These are phyloP conservation scores for Hydroisotoma schaefferi DNA, from an alignment of 2,888 invertebrate genomes.

Conservation along the genomic window DNA sequence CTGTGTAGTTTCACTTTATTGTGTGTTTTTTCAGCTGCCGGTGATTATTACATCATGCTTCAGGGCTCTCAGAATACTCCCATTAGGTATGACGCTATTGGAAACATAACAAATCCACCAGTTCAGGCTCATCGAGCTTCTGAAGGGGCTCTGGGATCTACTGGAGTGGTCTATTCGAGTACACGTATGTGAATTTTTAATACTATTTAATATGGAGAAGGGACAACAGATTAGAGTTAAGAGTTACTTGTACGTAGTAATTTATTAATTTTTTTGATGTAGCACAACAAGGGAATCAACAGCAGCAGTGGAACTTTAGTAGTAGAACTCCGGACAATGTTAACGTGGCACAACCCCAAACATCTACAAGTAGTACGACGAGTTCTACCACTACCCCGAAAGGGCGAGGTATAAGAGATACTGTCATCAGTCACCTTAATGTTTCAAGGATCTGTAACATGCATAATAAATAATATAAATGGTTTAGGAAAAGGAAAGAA, in stretches of 20 bases:
- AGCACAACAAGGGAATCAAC: slow-evolving; percentile 3
- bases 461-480: neutral
- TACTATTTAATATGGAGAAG: neutral
- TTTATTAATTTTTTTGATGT: slow-evolving; percentile 4
- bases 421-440: no score
- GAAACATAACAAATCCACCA: slow-evolving; percentile 36
- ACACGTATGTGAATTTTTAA: slow-evolving; percentile 22
- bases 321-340: slow-evolving; percentile 26
- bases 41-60: slow-evolving; percentile 44
- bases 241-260: neutral
- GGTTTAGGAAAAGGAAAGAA: neutral
- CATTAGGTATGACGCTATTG: slow-evolving; percentile 37
- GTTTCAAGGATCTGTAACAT: neutral
- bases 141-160: slow-evolving; percentile 32
- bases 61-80: slow-evolving; percentile 40
- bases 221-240: neutral
- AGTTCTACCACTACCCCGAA: slow-evolving; percentile 29
- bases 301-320: slow-evolving; percentile 34
- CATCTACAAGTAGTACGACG: slow-evolving; percentile 11
- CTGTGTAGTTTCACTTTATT: neutral
- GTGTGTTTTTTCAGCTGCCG: slow-evolving; percentile 11
- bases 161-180: slow-evolving; percentile 34
- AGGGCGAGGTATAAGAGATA: slow-evolving; percentile 20
- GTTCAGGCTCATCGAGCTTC: slow-evolving; percentile 40
- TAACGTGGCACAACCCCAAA: slow-evolving; percentile 33